phyloP scores from a whole-genome alignment of 2,113 vertebrate genomes.

The Labeo catla region DNA sequence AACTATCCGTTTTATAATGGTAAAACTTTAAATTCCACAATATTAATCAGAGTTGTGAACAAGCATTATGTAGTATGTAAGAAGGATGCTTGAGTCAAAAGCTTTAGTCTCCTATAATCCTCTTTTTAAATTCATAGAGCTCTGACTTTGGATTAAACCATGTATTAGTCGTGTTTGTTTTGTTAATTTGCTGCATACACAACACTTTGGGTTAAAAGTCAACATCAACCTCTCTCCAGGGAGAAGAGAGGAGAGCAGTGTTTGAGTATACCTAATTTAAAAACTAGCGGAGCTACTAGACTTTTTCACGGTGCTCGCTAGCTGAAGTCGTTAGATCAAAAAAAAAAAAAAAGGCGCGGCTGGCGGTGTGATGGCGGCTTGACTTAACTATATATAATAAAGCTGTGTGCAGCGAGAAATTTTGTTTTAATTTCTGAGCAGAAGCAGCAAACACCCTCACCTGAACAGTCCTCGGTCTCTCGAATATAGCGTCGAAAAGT shows the following conservation, averaged over 20 bases:
- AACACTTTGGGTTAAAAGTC: not conserved
- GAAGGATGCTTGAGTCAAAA: not conserved
- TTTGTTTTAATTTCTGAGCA: no score
- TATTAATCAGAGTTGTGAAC: not conserved
- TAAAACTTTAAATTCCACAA: not conserved
- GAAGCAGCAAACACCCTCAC: not conserved
- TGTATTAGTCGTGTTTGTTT: constrained; percentile 1
- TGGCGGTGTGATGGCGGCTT: no score
- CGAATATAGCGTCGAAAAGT: not conserved
- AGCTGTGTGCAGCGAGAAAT: no score
- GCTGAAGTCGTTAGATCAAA: no score
- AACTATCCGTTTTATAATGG: not conserved
- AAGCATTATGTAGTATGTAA: not conserved
- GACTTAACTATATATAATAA: no score
- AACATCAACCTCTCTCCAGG: not conserved
- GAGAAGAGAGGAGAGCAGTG: not conserved
- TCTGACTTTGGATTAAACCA: not conserved
- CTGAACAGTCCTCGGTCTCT: not conserved
- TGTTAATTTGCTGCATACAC: constrained; percentile 1
- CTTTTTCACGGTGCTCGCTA: no score
- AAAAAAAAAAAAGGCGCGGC: no score
- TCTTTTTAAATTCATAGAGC: not conserved
- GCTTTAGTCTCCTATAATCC: not conserved
- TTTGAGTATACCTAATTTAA: not conserved
- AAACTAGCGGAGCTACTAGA: not conserved